Evolutionary conservation across 2,797 vertebrate species (phyloP).

Genomic region (Spatula clypeata): DNA sequence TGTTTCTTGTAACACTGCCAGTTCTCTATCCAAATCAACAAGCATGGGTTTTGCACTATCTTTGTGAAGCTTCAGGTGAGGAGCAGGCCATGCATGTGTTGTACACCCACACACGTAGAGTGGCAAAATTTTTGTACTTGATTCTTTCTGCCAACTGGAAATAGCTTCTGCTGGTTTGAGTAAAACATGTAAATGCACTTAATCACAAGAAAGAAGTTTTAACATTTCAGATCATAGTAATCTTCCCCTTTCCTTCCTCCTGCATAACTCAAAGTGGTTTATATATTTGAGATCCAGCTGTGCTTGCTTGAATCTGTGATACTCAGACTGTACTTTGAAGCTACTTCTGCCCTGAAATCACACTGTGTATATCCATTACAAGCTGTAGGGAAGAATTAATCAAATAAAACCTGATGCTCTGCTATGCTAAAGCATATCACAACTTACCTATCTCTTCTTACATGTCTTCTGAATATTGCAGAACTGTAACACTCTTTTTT

Average conservation of each 20-base stretch:
- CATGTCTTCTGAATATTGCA: conserved; percentile 13
- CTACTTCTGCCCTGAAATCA: conserved; percentile 46
- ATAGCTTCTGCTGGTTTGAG: conserved; percentile 8
- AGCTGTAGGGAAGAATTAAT: conserved; percentile 41
- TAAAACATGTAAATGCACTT: conserved; percentile 1
- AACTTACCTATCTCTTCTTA: conserved; percentile 33
- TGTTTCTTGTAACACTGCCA: neutral
- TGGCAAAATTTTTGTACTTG: neutral
- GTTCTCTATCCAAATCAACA: neutral
- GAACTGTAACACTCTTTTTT: neutral
- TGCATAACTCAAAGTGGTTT: neutral
- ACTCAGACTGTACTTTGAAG: conserved; percentile 39
- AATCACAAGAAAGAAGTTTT: conserved; percentile 4
- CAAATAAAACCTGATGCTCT: conserved; percentile 24
- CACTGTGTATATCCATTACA: conserved; percentile 45
- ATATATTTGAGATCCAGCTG: conserved; percentile 52
- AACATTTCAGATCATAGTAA: neutral
- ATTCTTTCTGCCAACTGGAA: conserved; percentile 32
- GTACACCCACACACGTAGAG: neutral
- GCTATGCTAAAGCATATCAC: conserved; percentile 9
- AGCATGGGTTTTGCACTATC: neutral
- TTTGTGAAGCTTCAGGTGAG: neutral
- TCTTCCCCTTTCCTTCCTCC: conserved; percentile 13
- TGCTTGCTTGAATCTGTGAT: conserved; percentile 21
- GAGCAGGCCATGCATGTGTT: neutral